A percentile compares a stretch with the other conserved stretches of the same genome.
These are phyloP conservation scores for Listronotus bonariensis DNA, from an alignment of 1,140 invertebrate species.

Conservation along the genomic window DNA sequence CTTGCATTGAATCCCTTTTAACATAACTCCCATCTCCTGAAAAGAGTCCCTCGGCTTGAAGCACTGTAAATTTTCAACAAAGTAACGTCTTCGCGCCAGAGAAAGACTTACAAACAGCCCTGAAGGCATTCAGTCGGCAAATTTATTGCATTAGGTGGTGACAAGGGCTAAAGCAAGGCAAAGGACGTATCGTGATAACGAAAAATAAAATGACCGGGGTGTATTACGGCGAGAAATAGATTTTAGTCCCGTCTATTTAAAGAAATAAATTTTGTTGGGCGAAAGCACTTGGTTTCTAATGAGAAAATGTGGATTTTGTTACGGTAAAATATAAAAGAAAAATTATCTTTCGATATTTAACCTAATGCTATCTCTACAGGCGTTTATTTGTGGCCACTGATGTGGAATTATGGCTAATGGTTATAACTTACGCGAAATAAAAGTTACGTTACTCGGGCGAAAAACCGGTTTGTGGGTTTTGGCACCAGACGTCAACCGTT, in stretches of 20 bases:
- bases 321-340: no score
- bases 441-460: no score
- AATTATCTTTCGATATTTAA: no score
- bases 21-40: slow-evolving; percentile 21
- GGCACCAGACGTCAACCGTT: no score
- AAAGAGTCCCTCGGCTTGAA: slow-evolving; percentile 19
- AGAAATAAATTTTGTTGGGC: no score
- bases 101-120: slow-evolving; percentile 40
- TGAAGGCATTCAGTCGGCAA: slow-evolving; percentile 50
- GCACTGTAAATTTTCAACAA: slow-evolving; percentile 32
- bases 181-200: slow-evolving; percentile 51
- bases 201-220: slow-evolving; percentile 50
- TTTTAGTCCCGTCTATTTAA: slow-evolving; percentile 2
- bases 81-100: slow-evolving; percentile 33
- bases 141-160: slow-evolving; percentile 54
- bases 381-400: no score
- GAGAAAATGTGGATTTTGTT: no score
- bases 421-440: no score
- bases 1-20: slow-evolving; percentile 15
- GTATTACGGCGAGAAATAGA: slow-evolving; percentile 22
- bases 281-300: no score
- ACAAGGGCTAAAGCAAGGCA: slow-evolving; percentile 49
- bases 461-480: no score
- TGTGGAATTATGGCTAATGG: no score
- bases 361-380: no score